Percentiles rank a stretch among this genome's conserved stretches.
Evolutionary conservation across 1,140 invertebrate species (phyloP).

Genomic region (Diachasma alloeum): DNA sequence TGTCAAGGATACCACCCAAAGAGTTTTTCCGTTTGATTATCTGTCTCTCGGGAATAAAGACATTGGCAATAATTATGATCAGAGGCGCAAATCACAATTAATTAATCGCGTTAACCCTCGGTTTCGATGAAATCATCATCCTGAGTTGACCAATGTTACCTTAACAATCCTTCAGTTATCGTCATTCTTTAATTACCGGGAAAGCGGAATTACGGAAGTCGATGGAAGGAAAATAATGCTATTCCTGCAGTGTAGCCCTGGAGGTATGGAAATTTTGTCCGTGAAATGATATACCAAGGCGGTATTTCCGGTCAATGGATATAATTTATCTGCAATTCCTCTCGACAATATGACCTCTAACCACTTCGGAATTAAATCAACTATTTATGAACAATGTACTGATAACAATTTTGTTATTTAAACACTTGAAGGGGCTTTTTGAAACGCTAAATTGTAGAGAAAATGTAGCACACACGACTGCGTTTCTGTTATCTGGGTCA

Average conservation of each 20-base stretch:
- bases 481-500: conserved; percentile 49
- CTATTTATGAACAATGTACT: not conserved
- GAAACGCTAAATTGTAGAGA: conserved; percentile 11
- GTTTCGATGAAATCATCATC: not conserved
- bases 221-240: not conserved
- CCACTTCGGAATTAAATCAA: not conserved
- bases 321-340: conserved; percentile 7
- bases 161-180: not conserved
- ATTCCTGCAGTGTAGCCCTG: conserved; percentile 31
- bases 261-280: conserved; percentile 48
- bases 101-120: not conserved
- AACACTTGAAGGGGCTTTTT: not conserved
- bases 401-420: conserved; percentile 1
- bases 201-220: conserved; percentile 37
- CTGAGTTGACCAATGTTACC: not conserved
- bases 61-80: not conserved
- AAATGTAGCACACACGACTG: conserved; percentile 29
- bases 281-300: conserved; percentile 29
- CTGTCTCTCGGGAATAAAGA: not conserved
- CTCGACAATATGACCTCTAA: not conserved
- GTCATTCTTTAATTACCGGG: not conserved
- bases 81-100: not conserved
- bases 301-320: not conserved
- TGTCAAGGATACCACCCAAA: conserved; percentile 41
- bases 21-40: not conserved